Base-by-base conservation (phyloP, 64 coral and sea anemone genomes). In the Stichodactyla helianthus region DNA sequence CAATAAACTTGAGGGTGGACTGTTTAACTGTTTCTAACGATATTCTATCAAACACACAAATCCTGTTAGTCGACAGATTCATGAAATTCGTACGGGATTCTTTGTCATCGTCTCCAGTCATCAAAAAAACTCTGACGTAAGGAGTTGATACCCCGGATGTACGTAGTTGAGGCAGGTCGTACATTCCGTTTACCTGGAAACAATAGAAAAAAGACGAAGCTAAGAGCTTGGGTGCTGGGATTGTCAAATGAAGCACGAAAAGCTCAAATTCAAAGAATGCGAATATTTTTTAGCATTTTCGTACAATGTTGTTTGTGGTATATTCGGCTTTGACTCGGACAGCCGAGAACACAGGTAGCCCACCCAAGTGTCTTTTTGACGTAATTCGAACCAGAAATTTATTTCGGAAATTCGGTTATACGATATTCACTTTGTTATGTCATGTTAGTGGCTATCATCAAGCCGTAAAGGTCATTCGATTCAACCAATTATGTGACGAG, bases 1-100 rank as follows among this genome's bases (percentile, higher is more conserved):
- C 93, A 86, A 95, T 89, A 82, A 95, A 95, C 83, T 95, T 95
- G 12, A 95, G 52, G 16, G 89, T 95, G 54, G 89, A 95, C 63
- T 84, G 62, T 77, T 86, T 88, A 26, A 89, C 89, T 84, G 91
- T 86, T 27, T 89, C 89, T 22, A 89, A 60, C 5, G 89, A 88
- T 4, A 95, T 59, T 15, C 84, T 86, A 82, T 95, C 89, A 51
- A 95, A 95, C 53, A 88, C 90, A 76, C 93, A 95, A 19, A 91
- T 95, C 13, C 93, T 89, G 54, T 95, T 95, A 19, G 82, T 92
- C 79, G 86, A 86, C 26, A 95, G 89, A 71, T 95, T 95, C 86
- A 95, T 88, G 55, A 95, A 95, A 67, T 88, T 87, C 18, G 93
- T 88, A 61, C 86, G 90, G 44, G 89, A 18, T 5, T 95, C 89